Conservation (phyloP, 2,888 invertebrate species). For the Diploptera punctata region DNA sequence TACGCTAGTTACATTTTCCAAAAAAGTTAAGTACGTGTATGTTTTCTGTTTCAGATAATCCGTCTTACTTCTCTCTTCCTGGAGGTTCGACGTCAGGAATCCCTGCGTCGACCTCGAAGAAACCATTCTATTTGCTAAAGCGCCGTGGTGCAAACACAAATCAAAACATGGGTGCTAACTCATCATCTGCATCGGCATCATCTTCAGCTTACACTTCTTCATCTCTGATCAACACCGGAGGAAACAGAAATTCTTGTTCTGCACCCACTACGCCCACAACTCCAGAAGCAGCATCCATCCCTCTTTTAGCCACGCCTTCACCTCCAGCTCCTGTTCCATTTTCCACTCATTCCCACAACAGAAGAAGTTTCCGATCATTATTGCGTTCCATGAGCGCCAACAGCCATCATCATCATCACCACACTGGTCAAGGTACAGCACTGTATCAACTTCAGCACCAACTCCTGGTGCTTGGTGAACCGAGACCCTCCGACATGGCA, state of each 20-base stretch:
- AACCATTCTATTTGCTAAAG: conserved; percentile 31
- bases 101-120: conserved; percentile 9
- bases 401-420: conserved; percentile 49
- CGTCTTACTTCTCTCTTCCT: conserved; percentile 76
- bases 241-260: conserved; percentile 18
- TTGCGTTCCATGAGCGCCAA: conserved; percentile 71
- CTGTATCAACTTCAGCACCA: conserved; percentile 61
- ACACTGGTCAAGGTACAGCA: conserved; percentile 50
- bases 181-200: conserved; percentile 41
- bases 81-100: conserved; percentile 53
- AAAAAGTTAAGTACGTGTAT: too few relatives aligned
- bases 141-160: conserved; percentile 13
- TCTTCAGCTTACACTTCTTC: background rate
- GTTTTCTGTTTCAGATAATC: conserved; percentile 73
- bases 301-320: conserved; percentile 21
- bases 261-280: conserved; percentile 39
- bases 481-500: conserved; percentile 73
- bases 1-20: too few relatives aligned
- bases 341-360: conserved; percentile 47
- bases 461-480: conserved; percentile 71
- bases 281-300: conserved; percentile 12
- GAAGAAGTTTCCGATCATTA: conserved; percentile 64
- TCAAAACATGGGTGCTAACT: conserved; percentile 40
- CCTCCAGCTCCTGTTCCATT: conserved; percentile 28
- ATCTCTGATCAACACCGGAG: background rate